These are phyloP conservation scores for Artibeus jamaicensis DNA, from an alignment of 2,797 vertebrate genomes.

Conservation along the genomic window DNA sequence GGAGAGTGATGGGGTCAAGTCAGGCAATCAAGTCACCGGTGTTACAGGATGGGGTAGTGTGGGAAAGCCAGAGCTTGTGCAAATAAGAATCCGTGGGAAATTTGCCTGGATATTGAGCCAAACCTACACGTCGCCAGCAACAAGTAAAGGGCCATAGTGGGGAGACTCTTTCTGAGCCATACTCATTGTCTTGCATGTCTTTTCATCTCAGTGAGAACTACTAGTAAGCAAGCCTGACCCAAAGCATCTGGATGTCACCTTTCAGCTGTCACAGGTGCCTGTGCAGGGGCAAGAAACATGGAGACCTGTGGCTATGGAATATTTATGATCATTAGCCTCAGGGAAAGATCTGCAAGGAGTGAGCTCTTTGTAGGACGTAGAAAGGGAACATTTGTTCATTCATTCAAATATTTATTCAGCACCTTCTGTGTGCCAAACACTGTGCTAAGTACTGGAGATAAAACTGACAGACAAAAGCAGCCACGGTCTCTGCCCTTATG, in stretches of 20 bases:
- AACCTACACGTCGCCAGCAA: neutral
- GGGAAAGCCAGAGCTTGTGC: neutral
- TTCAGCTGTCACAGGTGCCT: neutral
- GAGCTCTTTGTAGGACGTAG: neutral
- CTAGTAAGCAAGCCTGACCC: neutral
- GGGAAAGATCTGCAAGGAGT: neutral
- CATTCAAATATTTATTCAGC: conserved; percentile 6
- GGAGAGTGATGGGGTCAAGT: neutral
- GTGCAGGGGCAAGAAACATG: neutral
- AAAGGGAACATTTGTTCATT: neutral
- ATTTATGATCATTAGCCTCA: neutral
- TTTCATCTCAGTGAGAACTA: neutral
- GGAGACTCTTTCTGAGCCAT: neutral
- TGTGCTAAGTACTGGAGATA: neutral
- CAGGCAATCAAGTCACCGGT: neutral
- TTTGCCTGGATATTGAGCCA: neutral
- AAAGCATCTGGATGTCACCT: neutral
- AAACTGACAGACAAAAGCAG: neutral
- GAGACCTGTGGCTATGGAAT: neutral
- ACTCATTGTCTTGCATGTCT: neutral
- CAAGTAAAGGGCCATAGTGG: neutral
- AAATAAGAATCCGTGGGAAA: neutral
- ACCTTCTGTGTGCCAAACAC: neutral
- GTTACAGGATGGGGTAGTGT: neutral
- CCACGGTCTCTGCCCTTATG: neutral